Conservation (phyloP, 1,140 invertebrate species). For the Chionoecetes opilio region DNA sequence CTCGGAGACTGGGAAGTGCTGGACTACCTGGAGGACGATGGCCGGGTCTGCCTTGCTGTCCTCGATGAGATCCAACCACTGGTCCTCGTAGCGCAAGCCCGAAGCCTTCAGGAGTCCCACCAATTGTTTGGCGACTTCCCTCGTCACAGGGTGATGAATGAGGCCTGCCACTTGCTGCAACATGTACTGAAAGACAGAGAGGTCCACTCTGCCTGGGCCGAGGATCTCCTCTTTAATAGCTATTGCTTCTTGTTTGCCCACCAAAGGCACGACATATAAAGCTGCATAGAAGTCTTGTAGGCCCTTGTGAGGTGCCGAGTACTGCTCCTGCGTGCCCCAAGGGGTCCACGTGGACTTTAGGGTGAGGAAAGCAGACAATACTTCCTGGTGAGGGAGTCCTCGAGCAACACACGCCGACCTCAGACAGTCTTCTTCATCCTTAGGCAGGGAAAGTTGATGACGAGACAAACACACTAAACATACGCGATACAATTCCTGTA, state of each 20-base stretch:
- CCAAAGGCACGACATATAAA: constrained; percentile 22
- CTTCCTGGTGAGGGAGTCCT: constrained; percentile 1
- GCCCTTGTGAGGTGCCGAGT: background rate
- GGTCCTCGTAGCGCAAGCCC: background rate
- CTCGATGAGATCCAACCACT: background rate
- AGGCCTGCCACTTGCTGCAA: background rate
- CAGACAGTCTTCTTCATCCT: background rate
- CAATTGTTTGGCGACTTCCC: background rate
- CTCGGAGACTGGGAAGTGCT: background rate
- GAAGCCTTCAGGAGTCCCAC: background rate
- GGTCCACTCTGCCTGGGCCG: background rate
- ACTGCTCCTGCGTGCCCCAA: background rate
- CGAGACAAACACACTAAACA: background rate
- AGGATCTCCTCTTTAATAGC: background rate
- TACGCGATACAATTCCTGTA: background rate
- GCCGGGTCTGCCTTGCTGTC: background rate
- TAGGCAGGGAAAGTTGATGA: background rate
- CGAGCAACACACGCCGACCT: background rate
- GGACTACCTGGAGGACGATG: background rate
- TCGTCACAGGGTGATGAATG: background rate
- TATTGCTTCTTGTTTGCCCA: background rate
- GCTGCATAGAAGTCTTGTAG: constrained; percentile 36
- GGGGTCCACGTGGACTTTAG: background rate
- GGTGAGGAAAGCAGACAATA: background rate
- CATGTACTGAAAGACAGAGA: background rate